Evolutionary conservation across 2,797 vertebrate genomes (phyloP).

Genomic region (Geotrypetes seraphini): DNA sequence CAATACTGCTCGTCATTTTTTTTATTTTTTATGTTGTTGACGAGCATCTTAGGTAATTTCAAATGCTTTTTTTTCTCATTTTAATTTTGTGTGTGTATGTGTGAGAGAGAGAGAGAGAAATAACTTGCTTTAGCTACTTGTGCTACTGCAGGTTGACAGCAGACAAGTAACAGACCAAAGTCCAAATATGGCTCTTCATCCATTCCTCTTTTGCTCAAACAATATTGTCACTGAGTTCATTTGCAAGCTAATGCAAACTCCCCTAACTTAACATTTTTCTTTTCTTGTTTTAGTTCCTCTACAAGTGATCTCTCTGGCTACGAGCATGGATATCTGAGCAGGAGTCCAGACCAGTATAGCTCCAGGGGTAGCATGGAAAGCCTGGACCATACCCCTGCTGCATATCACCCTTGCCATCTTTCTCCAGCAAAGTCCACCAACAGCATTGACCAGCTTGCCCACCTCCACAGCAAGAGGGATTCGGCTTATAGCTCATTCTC

Average conservation of each 20-base stretch:
- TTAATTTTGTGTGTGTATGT: constrained; percentile 22
- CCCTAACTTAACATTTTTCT: constrained; percentile 16
- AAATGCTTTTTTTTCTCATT: constrained; percentile 4
- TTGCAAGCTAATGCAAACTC: constrained; percentile 38
- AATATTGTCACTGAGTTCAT: constrained; percentile 38
- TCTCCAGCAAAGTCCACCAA: constrained; percentile 83
- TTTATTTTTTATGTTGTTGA: constrained; percentile 20
- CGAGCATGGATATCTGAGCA: constrained; percentile 76
- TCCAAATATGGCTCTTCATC: constrained; percentile 54
- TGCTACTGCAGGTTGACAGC: constrained; percentile 43
- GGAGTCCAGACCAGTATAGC: constrained; percentile 87
- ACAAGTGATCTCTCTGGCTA: constrained; percentile 77
- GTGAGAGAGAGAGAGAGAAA: no score
- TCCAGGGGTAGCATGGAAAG: constrained; percentile 94
- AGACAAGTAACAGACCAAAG: constrained; percentile 29
- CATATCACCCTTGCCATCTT: constrained; percentile 77
- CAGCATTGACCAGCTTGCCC: constrained; percentile 79
- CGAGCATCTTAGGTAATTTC: constrained; percentile 10
- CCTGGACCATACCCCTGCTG: constrained; percentile 64
- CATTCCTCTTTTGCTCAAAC: constrained; percentile 45
- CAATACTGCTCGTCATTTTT: constrained; percentile 13
- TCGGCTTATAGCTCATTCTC: constrained; percentile 94
- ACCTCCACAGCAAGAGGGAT: constrained; percentile 88
- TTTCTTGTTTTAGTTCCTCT: constrained; percentile 63
- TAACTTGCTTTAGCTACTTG: constrained; percentile 35